Evolutionary conservation across 2,113 vertebrate genomes (phyloP).

Genomic region (Crotalus horridus): DNA sequence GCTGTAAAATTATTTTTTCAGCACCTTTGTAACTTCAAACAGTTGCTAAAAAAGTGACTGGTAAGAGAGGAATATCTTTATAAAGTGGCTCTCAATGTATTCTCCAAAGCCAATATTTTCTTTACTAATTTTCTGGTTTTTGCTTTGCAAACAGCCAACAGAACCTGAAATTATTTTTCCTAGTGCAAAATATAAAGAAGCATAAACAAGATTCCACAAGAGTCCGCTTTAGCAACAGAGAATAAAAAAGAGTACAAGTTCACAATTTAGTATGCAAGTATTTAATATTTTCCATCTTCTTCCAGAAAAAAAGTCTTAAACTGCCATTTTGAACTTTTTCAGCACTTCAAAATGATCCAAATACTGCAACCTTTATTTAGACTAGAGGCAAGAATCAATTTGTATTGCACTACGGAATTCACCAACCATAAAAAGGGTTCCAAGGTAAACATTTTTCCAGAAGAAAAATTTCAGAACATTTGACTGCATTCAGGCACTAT

Average conservation of each 20-base stretch:
- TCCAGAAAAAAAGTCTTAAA: background rate
- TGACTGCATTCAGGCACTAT: background rate
- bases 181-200: background rate
- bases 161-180: constrained; percentile 1
- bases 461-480: constrained; percentile 6
- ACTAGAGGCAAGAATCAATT: background rate
- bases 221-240: constrained; percentile 13
- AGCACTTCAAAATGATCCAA: constrained; percentile 5
- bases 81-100: background rate
- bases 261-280: background rate
- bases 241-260: constrained; percentile 14
- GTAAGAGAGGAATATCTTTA: background rate
- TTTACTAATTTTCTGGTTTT: background rate
- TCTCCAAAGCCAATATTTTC: background rate
- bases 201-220: constrained; percentile 5
- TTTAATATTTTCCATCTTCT: background rate
- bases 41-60: background rate
- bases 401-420: background rate
- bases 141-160: background rate
- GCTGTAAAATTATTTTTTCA: background rate
- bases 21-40: background rate
- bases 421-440: constrained; percentile 1
- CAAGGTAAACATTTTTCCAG: background rate
- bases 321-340: background rate
- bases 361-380: background rate